Percentiles rank a stretch among this genome's conserved stretches.
Evolutionary conservation across 1,140 invertebrate species (phyloP).

Genomic region (Brachionus manjavacas): DNA sequence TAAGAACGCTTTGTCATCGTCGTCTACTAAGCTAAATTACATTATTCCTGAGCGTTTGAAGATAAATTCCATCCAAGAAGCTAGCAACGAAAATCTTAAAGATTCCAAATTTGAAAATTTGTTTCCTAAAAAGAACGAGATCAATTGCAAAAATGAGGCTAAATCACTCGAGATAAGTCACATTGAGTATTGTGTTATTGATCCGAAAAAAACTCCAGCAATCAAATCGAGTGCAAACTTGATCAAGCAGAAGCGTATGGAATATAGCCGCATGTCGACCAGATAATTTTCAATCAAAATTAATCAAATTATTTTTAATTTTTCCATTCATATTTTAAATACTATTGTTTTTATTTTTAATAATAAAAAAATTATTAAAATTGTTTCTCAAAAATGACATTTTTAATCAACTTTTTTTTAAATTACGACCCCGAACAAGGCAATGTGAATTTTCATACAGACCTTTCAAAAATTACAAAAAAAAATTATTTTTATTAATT

Average conservation of each 20-base stretch:
- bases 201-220: constrained; percentile 33
- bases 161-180: neutral
- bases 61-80: constrained; percentile 6
- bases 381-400: too few species aligned
- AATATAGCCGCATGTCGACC: neutral
- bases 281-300: neutral
- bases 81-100: neutral
- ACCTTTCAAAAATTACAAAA: too few species aligned
- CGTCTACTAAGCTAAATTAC: constrained; percentile 20
- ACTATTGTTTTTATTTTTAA: neutral
- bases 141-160: neutral
- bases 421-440: too few species aligned
- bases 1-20: neutral
- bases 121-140: neutral
- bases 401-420: too few species aligned
- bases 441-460: too few species aligned
- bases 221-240: constrained; percentile 38
- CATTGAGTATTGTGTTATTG: constrained; percentile 26
- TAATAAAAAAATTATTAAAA: too few species aligned
- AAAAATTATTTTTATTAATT: too few species aligned
- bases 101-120: constrained; percentile 14
- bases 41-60: constrained; percentile 28
- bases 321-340: neutral
- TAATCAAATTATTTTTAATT: neutral
- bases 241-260: constrained; percentile 9